Conservation (phyloP, 2,888 invertebrate species). For the Drosophila neotestacea region DNA sequence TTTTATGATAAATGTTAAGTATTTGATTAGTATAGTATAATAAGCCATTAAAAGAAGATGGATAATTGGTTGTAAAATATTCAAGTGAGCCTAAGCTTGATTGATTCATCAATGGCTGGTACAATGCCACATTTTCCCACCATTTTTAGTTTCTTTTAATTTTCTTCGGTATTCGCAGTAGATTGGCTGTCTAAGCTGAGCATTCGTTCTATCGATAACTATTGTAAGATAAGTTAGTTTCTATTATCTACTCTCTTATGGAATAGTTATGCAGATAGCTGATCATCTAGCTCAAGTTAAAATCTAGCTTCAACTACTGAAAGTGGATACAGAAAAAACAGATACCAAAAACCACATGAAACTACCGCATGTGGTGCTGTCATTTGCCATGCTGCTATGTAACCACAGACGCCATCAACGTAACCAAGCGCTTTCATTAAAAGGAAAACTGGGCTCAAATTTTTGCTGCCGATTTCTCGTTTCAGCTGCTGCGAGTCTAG, state of each 20-base stretch:
- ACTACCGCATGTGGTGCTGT: slow-evolving; percentile 59
- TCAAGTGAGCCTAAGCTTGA: no score
- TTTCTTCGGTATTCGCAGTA: background rate
- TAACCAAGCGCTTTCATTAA: slow-evolving; percentile 73
- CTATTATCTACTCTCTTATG: background rate
- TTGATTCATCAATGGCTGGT: no score
- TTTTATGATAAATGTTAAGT: no score
- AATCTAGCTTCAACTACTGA: slow-evolving; percentile 16
- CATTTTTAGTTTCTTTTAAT: background rate
- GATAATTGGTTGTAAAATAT: no score
- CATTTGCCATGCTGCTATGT: slow-evolving; percentile 52
- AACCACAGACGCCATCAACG: slow-evolving; percentile 65
- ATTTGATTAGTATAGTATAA: no score
- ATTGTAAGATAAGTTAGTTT: no score
- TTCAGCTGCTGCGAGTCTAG: slow-evolving; percentile 47
- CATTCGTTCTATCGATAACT: no score
- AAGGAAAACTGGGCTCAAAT: slow-evolving; percentile 68
- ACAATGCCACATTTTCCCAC: no score
- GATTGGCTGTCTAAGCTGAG: background rate
- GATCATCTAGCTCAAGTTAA: background rate
- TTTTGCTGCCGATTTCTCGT: slow-evolving; percentile 57
- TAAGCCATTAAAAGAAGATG: no score
- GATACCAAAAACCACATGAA: slow-evolving; percentile 25
- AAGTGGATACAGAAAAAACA: slow-evolving; percentile 6
- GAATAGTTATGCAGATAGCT: background rate